These are phyloP conservation scores for Lycia hirtaria DNA, from an alignment of 2,888 invertebrate genomes.

Conservation along the genomic window DNA sequence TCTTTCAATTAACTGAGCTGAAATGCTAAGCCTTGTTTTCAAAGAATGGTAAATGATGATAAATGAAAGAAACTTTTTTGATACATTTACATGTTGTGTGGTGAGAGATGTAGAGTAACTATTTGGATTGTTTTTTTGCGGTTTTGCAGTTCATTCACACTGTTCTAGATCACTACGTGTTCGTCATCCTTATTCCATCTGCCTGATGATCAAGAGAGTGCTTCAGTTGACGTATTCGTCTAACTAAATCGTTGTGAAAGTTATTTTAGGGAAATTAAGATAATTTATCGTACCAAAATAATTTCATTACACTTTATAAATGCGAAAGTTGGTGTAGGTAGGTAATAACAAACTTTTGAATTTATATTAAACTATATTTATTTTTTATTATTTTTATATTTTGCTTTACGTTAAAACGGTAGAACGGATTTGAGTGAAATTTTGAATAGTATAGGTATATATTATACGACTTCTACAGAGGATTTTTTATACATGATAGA, in stretches of 20 bases:
- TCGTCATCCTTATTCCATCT: constrained; percentile 24
- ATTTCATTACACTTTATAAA: no score
- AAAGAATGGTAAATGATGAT: constrained; percentile 36
- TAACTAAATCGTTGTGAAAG: constrained; percentile 6
- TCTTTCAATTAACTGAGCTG: constrained; percentile 34
- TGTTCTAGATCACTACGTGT: constrained; percentile 26
- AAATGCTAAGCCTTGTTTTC: constrained; percentile 34
- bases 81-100: constrained; percentile 25
- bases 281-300: no score
- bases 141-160: constrained; percentile 33
- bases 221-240: not conserved
- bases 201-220: constrained; percentile 9
- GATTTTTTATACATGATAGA: no score
- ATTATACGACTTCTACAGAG: no score
- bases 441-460: no score
- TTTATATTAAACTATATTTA: no score
- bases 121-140: constrained; percentile 33
- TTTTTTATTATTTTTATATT: no score
- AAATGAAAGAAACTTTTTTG: constrained; percentile 31
- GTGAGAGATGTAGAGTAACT: constrained; percentile 31
- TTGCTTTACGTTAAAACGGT: no score
- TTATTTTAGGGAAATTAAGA: not conserved
- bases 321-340: no score
- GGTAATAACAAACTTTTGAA: no score
- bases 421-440: no score